phyloP scores from a whole-genome alignment of 2,888 invertebrate species.

The Tridacna crocea region DNA sequence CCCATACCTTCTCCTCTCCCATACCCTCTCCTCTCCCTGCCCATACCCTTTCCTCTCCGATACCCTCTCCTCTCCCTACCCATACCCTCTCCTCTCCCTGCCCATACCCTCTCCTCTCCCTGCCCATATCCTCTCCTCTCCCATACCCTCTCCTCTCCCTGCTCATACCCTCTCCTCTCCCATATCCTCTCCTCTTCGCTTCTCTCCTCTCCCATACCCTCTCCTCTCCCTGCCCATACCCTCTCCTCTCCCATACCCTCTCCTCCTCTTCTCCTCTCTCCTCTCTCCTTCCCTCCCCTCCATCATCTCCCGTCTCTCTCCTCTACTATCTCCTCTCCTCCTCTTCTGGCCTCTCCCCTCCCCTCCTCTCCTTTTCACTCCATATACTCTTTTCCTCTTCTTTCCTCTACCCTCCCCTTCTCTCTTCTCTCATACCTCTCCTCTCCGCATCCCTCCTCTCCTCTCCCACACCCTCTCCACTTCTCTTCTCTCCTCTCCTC shows the following conservation, averaged over 20 bases:
- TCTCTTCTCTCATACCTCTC: background rate
- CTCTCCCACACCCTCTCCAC: background rate
- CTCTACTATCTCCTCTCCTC: background rate
- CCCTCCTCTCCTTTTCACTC: background rate
- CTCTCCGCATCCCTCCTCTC: background rate
- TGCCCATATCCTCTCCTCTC: background rate
- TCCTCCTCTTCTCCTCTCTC: background rate
- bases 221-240: background rate
- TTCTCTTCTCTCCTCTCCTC: background rate
- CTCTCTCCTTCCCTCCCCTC: background rate
- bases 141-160: background rate
- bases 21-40: background rate
- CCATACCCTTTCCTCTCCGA: background rate
- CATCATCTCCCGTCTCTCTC: background rate
- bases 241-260: background rate
- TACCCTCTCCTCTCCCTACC: background rate
- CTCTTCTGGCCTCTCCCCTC: background rate
- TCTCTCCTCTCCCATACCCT: background rate
- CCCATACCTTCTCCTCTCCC: background rate
- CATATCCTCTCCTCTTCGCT: background rate
- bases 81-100: background rate
- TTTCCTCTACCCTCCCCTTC: too few relatives aligned
- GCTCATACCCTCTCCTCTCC: background rate
- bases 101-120: background rate
- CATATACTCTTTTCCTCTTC: background rate